Evolutionary conservation across 2,888 invertebrate species (phyloP), one percentile per base, ranked within the genome.

Genomic region (Dasysyrphus albostriatus): DNA sequence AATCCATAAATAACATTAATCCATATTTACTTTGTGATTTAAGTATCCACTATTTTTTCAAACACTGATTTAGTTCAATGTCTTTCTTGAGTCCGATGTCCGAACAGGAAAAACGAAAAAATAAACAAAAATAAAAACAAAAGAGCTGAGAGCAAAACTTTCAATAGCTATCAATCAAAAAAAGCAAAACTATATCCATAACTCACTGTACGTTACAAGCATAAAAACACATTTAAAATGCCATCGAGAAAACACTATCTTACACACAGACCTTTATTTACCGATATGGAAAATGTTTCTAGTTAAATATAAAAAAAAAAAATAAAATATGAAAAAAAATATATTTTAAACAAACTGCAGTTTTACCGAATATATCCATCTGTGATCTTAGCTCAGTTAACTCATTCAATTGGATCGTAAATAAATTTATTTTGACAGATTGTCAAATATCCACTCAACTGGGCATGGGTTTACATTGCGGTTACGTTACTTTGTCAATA

Each of bases 391-490:
- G 77, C 14, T 16, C 16, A 61, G 24, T 61, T 65, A 65, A 65
- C 37, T 61, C 77, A 34, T 49, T 82, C 77, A 72, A 29, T 82
- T 24, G 70, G 16, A 82, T 67, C 34, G 61, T 51, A 63, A 32
- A 78, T 82, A 75, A 78, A 87, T 78, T 58, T 47, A 58, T 82
- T 87, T 82, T 87, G 85, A 87, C 85, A 82, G 74, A 82, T 82
- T 82, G 58, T 75, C 74, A 12, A 61, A 61, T 42, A 61, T 42
- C 61, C 82, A 44, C 70, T 82, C 73, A 69, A 73, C 81, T 77
- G 77, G 47, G 8, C 34, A 67, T 51, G 42, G 69, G 37, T 67
- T 75, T 74, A 78, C 56, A 70, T 87, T 83, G 87, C 79, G 79
- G 83, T 83, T 76, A 56, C 61, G 51, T 72, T 83, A 79, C 75